phyloP scores from a whole-genome alignment of 23 tunicate species.

The Aplidium turbinatum region DNA sequence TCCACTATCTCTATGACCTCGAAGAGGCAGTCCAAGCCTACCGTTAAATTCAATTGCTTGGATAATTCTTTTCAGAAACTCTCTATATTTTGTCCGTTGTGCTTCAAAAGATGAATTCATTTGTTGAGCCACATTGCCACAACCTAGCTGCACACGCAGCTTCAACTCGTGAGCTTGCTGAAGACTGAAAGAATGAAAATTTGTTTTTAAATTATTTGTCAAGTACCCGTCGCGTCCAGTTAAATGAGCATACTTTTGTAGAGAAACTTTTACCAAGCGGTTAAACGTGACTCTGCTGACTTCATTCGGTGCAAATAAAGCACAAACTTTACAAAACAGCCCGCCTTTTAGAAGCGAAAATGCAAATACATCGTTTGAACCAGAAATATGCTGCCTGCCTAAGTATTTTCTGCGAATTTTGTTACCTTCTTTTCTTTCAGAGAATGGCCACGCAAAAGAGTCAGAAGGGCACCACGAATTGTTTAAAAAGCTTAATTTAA shows the following conservation, averaged over 20 bases:
- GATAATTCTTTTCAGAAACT: constrained; percentile 2
- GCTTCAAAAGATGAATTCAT: too few species aligned
- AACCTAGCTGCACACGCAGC: too few species aligned
- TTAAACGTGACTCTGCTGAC: neutral
- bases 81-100: too few species aligned
- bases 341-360: neutral
- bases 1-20: neutral
- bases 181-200: too few species aligned
- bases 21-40: constrained; percentile 10
- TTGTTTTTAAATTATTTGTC: neutral
- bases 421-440: neutral
- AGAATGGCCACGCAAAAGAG: neutral
- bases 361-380: neutral
- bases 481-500: too few species aligned
- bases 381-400: neutral
- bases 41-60: neutral
- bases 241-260: neutral
- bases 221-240: neutral
- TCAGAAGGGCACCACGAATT: neutral
- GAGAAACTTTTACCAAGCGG: neutral
- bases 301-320: neutral
- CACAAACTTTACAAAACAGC: neutral
- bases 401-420: neutral
- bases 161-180: too few species aligned
- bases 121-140: too few species aligned